Evolutionary conservation across 2,113 vertebrate species (phyloP).

Genomic region (Callaeas wilsoni): DNA sequence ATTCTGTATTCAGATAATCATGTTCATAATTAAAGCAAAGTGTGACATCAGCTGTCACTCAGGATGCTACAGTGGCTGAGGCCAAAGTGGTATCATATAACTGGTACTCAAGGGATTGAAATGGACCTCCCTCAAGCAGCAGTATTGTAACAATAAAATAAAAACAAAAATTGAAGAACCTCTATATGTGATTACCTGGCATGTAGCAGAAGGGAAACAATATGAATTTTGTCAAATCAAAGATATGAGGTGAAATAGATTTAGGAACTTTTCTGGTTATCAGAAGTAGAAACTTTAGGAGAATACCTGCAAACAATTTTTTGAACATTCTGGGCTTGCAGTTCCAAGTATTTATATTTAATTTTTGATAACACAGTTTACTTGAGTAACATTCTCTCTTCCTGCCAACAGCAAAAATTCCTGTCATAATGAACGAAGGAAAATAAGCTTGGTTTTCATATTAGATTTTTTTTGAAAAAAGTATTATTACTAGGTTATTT

Average conservation of each 20-base stretch:
- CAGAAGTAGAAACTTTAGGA: not conserved
- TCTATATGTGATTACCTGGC: not conserved
- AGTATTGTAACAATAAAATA: not conserved
- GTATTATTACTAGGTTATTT: not conserved
- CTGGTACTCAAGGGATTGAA: not conserved
- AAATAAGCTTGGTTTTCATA: not conserved
- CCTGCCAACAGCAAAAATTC: not conserved
- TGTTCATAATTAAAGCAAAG: not conserved
- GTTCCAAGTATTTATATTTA: not conserved
- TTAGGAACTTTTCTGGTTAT: not conserved
- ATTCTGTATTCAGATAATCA: not conserved
- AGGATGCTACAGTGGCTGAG: not conserved
- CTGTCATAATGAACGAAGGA: not conserved
- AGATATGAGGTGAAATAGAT: not conserved
- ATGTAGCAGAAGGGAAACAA: not conserved
- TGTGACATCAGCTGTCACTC: not conserved
- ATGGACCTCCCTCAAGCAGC: accelerated
- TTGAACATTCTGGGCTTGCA: not conserved
- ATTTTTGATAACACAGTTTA: not conserved
- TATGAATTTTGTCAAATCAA: not conserved
- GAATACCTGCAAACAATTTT: not conserved
- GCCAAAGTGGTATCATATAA: not conserved
- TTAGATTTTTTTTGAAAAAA: not conserved
- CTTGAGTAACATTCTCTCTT: not conserved
- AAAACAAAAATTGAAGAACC: not conserved